Evolutionary conservation across 1,140 invertebrate species (phyloP), one percentile per base, ranked within the genome.

Genomic region (Paramacrobiotus metropolitanus): DNA sequence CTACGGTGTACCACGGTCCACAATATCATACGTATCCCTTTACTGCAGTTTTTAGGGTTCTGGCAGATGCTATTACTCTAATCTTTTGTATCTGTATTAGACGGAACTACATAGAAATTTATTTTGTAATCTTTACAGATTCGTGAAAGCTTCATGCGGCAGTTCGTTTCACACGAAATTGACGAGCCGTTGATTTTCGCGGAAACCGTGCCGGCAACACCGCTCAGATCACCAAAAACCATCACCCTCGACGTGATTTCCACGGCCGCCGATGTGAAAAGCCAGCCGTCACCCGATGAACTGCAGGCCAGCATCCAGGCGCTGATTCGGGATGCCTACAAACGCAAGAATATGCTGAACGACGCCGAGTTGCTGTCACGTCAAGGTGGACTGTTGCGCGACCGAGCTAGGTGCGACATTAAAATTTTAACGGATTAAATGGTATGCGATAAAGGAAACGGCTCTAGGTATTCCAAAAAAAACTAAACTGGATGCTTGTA

Each of bases 111-210:
- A 40, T 9, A 40, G 34, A 40, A 9, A 15, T 40, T n/a, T 40
- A n/a, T 40, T n/a, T 40, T 40, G 34, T 55, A 61, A 67, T 61
- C 29, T 65, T 64, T 69, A 44, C 65, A 86, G 83, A 84, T 97
- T 0, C 78, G 94, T 34, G 94, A 98, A 72, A 96, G 90, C 71
- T 98, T 99, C 72, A 96, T 98, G 87, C 79, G 91, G 29, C 90
- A 95, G 70, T 98, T 97, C 73, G 86, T 93, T 1, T 82, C 83
- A 67, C 71, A 75, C 55, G 66, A 72, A 40, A 64, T 68, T 30
- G 87, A 90, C 71, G 81, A 82, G 55, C 63, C 64, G 9, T 64
- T 65, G 31, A 55, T 55, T 20, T 28, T 24, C 24, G 4, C 15
- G 15, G 48, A 55, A 24, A 55, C 28, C 15, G 15, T 28, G 24